These are phyloP conservation scores for Caenorhabditis macrosperma DNA, from an alignment of 2,888 invertebrate species.

Conservation along the genomic window DNA sequence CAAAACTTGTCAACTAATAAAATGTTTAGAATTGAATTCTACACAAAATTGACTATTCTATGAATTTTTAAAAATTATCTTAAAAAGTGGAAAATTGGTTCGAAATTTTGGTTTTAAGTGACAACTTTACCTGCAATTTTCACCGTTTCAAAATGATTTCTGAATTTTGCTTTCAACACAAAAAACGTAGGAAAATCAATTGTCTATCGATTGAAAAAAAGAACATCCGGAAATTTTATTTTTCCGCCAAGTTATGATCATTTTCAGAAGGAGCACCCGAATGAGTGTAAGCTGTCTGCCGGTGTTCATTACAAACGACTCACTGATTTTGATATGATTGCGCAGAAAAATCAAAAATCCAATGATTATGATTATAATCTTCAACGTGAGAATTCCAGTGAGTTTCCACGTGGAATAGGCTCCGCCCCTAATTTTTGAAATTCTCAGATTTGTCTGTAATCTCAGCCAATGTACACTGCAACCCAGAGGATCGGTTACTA, in stretches of 20 bases:
- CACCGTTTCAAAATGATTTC: too few species aligned
- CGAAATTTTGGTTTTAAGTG: too few species aligned
- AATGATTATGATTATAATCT: conserved; percentile 20
- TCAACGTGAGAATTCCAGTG: conserved; percentile 33
- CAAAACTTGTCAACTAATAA: neutral
- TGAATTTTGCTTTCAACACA: too few species aligned
- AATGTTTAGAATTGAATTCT: too few species aligned
- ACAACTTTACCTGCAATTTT: too few species aligned
- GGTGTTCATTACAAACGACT: conserved; percentile 40
- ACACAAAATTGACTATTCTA: too few species aligned
- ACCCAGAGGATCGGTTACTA: conserved; percentile 47
- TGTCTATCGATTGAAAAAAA: neutral
- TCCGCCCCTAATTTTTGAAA: neutral
- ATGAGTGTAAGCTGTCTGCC: conserved; percentile 51
- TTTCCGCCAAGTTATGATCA: neutral
- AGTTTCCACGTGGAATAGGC: too few species aligned
- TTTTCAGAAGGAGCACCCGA: conserved; percentile 61
- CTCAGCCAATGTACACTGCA: conserved; percentile 49
- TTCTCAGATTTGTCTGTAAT: conserved; percentile 42
- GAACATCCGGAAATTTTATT: too few species aligned
- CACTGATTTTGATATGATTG: conserved; percentile 36
- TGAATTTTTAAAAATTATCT: too few species aligned
- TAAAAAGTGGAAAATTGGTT: too few species aligned
- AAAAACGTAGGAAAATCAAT: neutral
- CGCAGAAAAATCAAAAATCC: neutral